phyloP scores from a whole-genome alignment of 1,140 invertebrate species.

The Muscidifurax raptorellus region DNA sequence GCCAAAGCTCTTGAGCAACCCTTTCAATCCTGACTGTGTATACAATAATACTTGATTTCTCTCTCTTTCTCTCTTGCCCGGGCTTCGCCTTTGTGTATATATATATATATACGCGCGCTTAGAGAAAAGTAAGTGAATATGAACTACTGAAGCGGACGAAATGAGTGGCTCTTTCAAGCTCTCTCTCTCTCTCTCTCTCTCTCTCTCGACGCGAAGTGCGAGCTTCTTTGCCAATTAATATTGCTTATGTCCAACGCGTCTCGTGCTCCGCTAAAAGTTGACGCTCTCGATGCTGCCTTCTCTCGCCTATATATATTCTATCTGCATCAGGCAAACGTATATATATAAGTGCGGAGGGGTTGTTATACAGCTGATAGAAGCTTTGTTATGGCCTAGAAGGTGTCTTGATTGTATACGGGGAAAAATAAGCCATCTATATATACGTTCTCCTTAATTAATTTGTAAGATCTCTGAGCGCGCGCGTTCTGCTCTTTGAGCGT shows the following conservation, averaged over 20 bases:
- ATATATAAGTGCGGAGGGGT: not conserved
- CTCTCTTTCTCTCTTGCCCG: no score
- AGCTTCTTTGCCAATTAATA: slow-evolving; percentile 41
- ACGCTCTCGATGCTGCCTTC: not conserved
- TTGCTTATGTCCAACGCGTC: slow-evolving; percentile 23
- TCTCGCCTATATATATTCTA: no score
- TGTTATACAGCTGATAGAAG: slow-evolving; percentile 2
- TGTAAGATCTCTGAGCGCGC: no score
- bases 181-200: no score
- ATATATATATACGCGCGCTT: no score
- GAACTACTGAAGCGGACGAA: slow-evolving; percentile 47
- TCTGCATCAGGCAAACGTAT: not conserved
- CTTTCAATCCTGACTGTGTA: not conserved
- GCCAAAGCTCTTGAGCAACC: not conserved
- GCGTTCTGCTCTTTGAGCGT: no score
- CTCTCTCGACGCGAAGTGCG: no score
- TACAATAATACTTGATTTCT: not conserved
- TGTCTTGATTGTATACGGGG: not conserved
- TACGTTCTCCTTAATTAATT: no score
- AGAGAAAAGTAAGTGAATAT: not conserved
- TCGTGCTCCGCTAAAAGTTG: not conserved
- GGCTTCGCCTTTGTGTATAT: no score
- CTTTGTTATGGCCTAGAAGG: not conserved
- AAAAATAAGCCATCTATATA: no score
- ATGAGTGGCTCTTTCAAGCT: slow-evolving; percentile 15